Conservation (phyloP, 2,113 vertebrate genomes). For the Orientallactaga bullata region DNA sequence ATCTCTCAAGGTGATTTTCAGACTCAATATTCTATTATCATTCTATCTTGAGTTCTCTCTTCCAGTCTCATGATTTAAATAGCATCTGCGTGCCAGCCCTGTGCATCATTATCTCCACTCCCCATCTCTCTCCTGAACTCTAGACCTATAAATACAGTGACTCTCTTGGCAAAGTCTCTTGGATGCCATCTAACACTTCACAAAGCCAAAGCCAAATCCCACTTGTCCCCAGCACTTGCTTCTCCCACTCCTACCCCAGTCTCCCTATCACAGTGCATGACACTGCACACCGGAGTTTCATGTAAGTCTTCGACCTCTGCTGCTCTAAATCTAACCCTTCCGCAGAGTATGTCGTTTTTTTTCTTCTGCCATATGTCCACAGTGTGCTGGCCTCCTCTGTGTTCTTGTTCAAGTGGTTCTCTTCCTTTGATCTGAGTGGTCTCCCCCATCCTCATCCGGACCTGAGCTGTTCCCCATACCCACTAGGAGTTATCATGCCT, state of each 20-base stretch:
- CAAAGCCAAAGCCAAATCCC: neutral
- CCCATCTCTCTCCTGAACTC: constrained; percentile 20
- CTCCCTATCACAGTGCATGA: neutral
- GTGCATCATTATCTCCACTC: neutral
- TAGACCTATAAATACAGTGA: neutral
- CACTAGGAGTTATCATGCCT: neutral
- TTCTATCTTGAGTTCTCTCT: neutral
- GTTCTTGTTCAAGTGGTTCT: neutral
- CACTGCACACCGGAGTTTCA: neutral
- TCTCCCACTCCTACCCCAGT: neutral
- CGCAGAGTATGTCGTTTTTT: neutral
- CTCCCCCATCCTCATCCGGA: neutral
- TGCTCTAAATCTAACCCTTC: neutral
- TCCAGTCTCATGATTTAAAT: neutral
- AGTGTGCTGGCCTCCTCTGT: neutral
- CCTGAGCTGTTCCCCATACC: neutral
- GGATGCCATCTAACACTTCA: constrained; percentile 31
- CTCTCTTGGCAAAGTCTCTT: neutral
- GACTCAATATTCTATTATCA: neutral
- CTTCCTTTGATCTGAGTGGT: neutral
- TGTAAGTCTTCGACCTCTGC: neutral
- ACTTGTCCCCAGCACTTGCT: neutral
- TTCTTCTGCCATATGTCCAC: neutral
- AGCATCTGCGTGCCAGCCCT: neutral
- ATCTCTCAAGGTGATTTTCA: neutral